These are phyloP conservation scores for Xestobium rufovillosum DNA, from an alignment of 2,888 invertebrate species.

Conservation along the genomic window DNA sequence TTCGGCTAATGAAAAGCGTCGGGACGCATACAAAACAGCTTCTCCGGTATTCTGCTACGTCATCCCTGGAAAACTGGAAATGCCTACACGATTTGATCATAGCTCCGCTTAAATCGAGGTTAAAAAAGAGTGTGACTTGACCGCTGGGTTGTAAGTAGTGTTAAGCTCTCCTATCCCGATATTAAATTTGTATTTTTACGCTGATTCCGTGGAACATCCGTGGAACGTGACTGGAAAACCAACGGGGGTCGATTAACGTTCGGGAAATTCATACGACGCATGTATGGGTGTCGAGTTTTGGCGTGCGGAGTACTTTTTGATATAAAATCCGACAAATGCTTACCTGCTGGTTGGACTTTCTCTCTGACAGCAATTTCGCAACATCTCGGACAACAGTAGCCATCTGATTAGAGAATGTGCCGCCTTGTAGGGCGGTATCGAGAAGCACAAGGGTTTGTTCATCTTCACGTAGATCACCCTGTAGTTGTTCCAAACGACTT, in stretches of 20 bases:
- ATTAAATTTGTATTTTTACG: slow-evolving; percentile 59
- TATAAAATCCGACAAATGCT: too few species aligned
- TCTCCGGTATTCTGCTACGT: too few species aligned
- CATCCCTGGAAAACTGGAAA: too few species aligned
- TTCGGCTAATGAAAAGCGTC: too few species aligned
- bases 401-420: slow-evolving; percentile 44
- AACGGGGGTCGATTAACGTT: slow-evolving; percentile 51
- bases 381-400: slow-evolving; percentile 51
- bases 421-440: slow-evolving; percentile 43
- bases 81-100: too few species aligned
- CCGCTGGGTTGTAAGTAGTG: slow-evolving; percentile 28
- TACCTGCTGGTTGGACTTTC: slow-evolving; percentile 34
- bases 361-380: slow-evolving; percentile 52
- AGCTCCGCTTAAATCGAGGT: too few species aligned
- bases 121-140: too few species aligned
- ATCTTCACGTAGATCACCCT: slow-evolving; percentile 68
- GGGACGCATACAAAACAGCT: too few species aligned
- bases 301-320: too few species aligned
- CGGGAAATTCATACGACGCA: too few species aligned
- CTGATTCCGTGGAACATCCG: slow-evolving; percentile 52
- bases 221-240: slow-evolving; percentile 50
- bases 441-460: slow-evolving; percentile 51
- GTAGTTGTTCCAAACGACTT: slow-evolving; percentile 65
- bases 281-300: too few species aligned
- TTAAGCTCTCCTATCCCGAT: slow-evolving; percentile 42